Evolutionary conservation across 2,888 invertebrate genomes (phyloP).

Genomic region (Sycophila texana): DNA sequence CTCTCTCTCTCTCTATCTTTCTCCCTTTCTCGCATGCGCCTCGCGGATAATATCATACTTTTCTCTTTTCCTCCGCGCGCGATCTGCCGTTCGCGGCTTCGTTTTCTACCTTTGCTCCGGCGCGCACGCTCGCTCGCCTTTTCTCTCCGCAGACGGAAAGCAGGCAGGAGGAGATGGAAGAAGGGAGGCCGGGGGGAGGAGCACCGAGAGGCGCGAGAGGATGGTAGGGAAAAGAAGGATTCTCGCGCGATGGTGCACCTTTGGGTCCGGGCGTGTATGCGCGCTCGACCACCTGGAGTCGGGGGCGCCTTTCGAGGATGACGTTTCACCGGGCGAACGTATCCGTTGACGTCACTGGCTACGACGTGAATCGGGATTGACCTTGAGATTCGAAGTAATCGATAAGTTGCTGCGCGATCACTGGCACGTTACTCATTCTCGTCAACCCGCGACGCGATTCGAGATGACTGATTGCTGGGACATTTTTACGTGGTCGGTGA

Average conservation of each 20-base stretch:
- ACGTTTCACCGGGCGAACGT: not conserved
- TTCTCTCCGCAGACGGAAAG: constrained; percentile 40
- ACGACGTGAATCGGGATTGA: constrained; percentile 15
- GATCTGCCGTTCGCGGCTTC: constrained; percentile 47
- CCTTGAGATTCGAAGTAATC: constrained; percentile 53
- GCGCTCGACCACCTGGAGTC: not conserved
- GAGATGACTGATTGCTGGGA: constrained; percentile 48
- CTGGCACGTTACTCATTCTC: not conserved
- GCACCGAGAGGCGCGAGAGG: constrained; percentile 29
- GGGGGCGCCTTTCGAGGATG: not conserved
- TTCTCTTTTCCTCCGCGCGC: constrained; percentile 34
- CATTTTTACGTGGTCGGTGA: constrained; percentile 41
- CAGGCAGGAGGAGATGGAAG: constrained; percentile 46
- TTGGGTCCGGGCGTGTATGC: not conserved
- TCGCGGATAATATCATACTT: constrained; percentile 20
- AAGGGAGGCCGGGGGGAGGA: constrained; percentile 11
- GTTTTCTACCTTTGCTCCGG: constrained; percentile 20
- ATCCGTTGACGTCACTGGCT: constrained; percentile 41
- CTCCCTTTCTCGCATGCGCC: not conserved
- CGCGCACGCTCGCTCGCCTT: constrained; percentile 34
- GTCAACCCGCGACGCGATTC: not conserved
- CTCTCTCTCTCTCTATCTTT: constrained; percentile 1
- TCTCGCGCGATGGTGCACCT: constrained; percentile 21
- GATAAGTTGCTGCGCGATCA: constrained; percentile 36
- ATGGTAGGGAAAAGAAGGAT: constrained; percentile 44